These are phyloP conservation scores for Oligia fasciuncula DNA, from an alignment of 2,888 invertebrate genomes.

Conservation along the genomic window DNA sequence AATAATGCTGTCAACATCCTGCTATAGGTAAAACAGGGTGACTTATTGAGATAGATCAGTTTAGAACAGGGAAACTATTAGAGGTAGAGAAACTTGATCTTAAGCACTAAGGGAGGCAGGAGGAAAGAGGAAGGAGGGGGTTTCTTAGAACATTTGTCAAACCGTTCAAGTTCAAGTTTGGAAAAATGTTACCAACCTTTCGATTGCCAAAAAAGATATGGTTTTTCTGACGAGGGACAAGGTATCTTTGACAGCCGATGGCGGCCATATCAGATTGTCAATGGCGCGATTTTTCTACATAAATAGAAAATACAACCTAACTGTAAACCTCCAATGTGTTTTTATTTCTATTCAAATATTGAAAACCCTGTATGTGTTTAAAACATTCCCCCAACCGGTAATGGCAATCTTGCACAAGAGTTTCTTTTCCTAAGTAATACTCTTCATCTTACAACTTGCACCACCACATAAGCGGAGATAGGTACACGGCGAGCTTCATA, in stretches of 20 bases:
- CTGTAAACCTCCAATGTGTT: too few relatives aligned
- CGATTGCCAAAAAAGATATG: background rate
- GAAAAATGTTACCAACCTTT: background rate
- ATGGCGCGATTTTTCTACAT: too few relatives aligned
- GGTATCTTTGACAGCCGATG: too few relatives aligned
- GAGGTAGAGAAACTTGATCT: background rate
- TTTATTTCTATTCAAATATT: too few relatives aligned
- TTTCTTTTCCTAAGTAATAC: background rate
- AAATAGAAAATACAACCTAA: too few relatives aligned
- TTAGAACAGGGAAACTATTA: background rate
- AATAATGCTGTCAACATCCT: background rate
- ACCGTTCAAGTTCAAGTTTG: background rate
- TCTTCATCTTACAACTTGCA: slow-evolving; percentile 59
- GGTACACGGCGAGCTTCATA: slow-evolving; percentile 75
- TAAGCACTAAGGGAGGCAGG: background rate
- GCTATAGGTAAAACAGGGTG: background rate
- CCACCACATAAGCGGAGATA: slow-evolving; percentile 66
- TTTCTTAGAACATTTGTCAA: background rate
- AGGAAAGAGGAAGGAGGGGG: background rate
- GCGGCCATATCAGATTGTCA: too few relatives aligned
- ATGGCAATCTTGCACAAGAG: background rate
- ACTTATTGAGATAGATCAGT: background rate
- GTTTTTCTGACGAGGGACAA: too few relatives aligned
- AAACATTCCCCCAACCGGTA: background rate
- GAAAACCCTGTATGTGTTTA: background rate